Evolutionary conservation across 2,113 vertebrate genomes (phyloP).

Genomic region (Pan paniscus): DNA sequence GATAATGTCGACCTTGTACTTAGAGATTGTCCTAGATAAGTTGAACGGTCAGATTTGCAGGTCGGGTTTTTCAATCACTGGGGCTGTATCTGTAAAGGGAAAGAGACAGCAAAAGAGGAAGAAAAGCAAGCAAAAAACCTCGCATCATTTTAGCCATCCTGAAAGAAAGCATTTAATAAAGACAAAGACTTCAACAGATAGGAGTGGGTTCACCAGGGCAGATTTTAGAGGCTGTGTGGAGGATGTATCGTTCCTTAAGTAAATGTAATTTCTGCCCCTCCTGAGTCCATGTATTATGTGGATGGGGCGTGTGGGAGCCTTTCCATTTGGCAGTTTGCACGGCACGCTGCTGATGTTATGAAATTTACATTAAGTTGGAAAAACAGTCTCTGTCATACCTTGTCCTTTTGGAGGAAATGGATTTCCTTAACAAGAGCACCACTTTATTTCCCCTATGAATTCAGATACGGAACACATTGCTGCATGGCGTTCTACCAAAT

Average conservation of each 20-base stretch:
- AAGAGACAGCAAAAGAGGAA: not conserved
- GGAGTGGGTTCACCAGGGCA: not conserved
- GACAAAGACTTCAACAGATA: not conserved
- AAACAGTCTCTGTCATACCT: constrained; percentile 57
- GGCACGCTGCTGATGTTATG: not conserved
- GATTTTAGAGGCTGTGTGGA: not conserved
- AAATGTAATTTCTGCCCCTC: not conserved
- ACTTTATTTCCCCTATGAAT: constrained; percentile 63
- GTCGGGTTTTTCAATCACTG: not conserved
- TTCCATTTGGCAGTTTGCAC: not conserved
- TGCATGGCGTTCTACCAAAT: not conserved
- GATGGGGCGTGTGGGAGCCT: rapidly evolving
- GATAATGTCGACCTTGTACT: constrained; percentile 32
- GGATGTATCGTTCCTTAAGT: no score
- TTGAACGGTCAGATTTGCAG: not conserved
- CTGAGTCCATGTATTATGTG: not conserved
- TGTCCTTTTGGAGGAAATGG: constrained; percentile 54
- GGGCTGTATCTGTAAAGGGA: not conserved
- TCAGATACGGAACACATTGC: constrained; percentile 40
- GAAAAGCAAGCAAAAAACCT: not conserved
- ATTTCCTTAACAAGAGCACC: constrained; percentile 52
- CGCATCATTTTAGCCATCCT: not conserved
- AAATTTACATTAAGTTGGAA: constrained; percentile 28
- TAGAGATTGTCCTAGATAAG: constrained; percentile 44
- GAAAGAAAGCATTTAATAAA: not conserved